Base-by-base conservation (phyloP, 1,140 invertebrate species). In the Chelonus insularis region DNA sequence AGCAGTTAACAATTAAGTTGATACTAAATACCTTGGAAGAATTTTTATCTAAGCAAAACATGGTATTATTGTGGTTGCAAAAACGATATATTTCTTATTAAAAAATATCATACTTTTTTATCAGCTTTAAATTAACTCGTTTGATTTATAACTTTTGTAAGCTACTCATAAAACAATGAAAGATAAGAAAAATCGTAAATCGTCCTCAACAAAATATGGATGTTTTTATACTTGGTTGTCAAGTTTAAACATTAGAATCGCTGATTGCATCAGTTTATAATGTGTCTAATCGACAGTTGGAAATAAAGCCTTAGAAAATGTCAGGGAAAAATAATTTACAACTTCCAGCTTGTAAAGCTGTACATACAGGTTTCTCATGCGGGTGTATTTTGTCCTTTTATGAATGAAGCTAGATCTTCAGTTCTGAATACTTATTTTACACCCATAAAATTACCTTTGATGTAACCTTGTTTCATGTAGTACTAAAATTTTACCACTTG, bases 101-200 rank as follows among this genome's bases (percentile, higher is more conserved):
- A n/a, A 43, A 43, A 43, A 16, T 18, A 8, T 16, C 8, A 16
- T 3, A 14, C 41, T 14, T 16, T 18, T 14, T 16, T 43, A 18
- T 8, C 12, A 16, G 41, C 16, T 16, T 16, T 18, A 43, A 43
- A 43, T 16, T 16, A 43, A 43, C 41, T 18, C 8, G 16, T 18
- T 14, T 43, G 41, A 43, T 43, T 43, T 43, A 43, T 14, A 7
- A 43, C 16, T 43, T 16, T 43, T 43, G 41, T 16, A 43, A 43
- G 16, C 41, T 43, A 14, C 18, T 43, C 41, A 16, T 16, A 16
- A 43, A 9, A 43, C 7, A 8, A 9, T 43, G 8, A 14, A 18
- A n/a, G 41, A 43, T 43, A 43, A 43, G 41, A 43, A 43, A 43
- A 43, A n/a, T 18, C 41, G 41, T 43, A 43, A 43, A 43, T 43